These are phyloP conservation scores for Aelia acuminata DNA, from an alignment of 2,888 invertebrate genomes.

Conservation along the genomic window DNA sequence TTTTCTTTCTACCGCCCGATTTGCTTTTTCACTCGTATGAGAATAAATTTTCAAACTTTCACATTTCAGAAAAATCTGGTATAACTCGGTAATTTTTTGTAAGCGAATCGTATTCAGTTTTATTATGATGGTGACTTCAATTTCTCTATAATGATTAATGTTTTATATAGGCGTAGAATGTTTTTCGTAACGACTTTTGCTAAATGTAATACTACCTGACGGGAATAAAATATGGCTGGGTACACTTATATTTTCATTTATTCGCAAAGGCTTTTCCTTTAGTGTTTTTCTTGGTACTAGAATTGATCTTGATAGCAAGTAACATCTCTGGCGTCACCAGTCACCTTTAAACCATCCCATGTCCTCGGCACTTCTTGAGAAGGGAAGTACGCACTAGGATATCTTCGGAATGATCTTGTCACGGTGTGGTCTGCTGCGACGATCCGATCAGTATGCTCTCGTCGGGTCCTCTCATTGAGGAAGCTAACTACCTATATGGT, in stretches of 20 bases:
- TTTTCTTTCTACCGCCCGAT: too few species aligned
- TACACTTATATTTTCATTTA: not conserved
- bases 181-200: too few species aligned
- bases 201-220: too few species aligned
- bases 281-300: not conserved
- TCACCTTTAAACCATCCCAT: not conserved
- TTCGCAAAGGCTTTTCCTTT: not conserved
- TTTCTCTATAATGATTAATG: too few species aligned
- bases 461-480: not conserved
- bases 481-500: not conserved
- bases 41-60: too few species aligned
- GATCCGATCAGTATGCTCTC: conserved; percentile 1
- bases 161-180: too few species aligned
- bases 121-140: too few species aligned
- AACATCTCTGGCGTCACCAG: not conserved
- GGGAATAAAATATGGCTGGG: too few species aligned
- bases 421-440: conserved; percentile 28
- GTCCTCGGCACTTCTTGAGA: conserved; percentile 31
- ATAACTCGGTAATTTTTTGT: too few species aligned
- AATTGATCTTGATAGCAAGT: not conserved
- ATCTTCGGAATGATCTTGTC: conserved; percentile 18
- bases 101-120: too few species aligned
- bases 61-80: too few species aligned
- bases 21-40: too few species aligned
- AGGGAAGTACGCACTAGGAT: conserved; percentile 40